Evolutionary conservation across 2,113 vertebrate genomes (phyloP).

Genomic region (Puffinus mauretanicus): DNA sequence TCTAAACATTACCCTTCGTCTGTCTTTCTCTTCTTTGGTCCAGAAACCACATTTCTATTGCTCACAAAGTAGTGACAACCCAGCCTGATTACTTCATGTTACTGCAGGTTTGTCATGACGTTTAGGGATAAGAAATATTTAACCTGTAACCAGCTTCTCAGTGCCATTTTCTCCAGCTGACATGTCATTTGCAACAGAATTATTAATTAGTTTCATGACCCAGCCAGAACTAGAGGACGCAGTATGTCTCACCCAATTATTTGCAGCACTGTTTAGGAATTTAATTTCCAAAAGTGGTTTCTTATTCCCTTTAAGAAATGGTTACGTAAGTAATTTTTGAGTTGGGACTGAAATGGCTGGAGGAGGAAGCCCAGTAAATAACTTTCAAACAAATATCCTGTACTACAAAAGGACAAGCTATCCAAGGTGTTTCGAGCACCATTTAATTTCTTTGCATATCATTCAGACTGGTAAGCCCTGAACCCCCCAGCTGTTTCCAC

Average conservation of each 20-base stretch:
- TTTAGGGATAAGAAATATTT: background rate
- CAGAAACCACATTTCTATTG: conserved; percentile 1
- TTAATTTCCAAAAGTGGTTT: background rate
- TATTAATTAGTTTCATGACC: background rate
- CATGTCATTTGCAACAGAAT: background rate
- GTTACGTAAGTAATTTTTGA: background rate
- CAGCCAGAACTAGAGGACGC: background rate
- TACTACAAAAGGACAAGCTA: background rate
- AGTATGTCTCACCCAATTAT: background rate
- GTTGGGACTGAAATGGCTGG: background rate
- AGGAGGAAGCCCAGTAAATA: background rate
- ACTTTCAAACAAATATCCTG: background rate
- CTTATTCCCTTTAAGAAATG: background rate
- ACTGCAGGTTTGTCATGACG: background rate
- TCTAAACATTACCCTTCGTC: background rate
- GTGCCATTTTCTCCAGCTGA: background rate
- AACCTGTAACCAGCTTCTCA: background rate
- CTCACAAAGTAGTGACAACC: background rate
- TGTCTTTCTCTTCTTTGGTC: background rate
- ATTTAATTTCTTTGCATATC: background rate
- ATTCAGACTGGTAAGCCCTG: background rate
- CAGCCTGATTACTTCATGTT: background rate
- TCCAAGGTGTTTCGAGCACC: background rate
- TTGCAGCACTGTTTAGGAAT: background rate
- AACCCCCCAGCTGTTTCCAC: background rate